Evolutionary conservation across 2,888 invertebrate genomes (phyloP), one percentile per base, ranked within the genome.

Genomic region (Bembecia ichneumoniformis): DNA sequence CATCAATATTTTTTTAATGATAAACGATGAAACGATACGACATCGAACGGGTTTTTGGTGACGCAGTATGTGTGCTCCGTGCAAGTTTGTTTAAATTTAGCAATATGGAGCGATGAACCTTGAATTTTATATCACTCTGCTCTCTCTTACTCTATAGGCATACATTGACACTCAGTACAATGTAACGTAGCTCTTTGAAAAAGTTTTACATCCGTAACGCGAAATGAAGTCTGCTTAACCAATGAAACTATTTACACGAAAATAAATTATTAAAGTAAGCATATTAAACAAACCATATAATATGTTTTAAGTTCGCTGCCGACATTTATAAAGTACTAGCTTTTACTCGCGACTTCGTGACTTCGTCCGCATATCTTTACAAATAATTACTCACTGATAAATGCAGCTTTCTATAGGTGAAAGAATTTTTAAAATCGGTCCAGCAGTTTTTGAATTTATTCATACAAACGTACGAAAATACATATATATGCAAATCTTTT

Each of bases 101-200:
- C 69, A 63, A 70, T 75, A 63, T 70, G 53, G 77, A 70, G 53
- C 74, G 62, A 62, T 73, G 77, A 77, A 74, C 78, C 67, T 71
- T 62, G 55, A 49, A 10, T 16, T 44, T 44, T 15, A 44, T 16
- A 44, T 15, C 40, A 3, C n/a, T 40, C 14, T 40, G 5, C 40
- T 40, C 13, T 14, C 14, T 13, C n/a, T 40, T 5, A 5, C 40
- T 13, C 1, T 40, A 11, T 28, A 28, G 28, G 28, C 7, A 28
- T 28, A 28, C 28, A 28, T 28, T 28, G 28, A 28, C 28, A 28
- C 28, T 28, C 40, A 40, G 14, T 14, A 36, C n/a, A 1, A 11
- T 35, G 11, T 11, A 11, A 9, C 35, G 35, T 11, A 7, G 35
- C 9, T 10, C 35, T 11, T 35, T 35, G 35, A 35, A n/a, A n/a